Conservation (phyloP, 37 sponge, comb jelly and placozoan genomes). For the Petrosia ficiformis region DNA sequence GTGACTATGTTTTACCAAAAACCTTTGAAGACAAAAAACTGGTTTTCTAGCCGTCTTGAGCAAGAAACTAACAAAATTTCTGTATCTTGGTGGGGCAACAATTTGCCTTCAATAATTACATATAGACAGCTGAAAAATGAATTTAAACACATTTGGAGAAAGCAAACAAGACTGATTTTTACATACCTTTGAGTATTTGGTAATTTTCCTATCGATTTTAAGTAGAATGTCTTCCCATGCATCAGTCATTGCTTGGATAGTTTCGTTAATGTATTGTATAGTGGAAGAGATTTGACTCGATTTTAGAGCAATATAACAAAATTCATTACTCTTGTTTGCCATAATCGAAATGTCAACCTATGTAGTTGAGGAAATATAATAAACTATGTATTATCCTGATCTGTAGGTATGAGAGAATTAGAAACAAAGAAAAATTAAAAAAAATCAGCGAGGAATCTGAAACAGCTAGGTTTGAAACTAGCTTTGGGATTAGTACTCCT, state of each 20-base stretch:
- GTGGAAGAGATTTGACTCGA: constrained; percentile 37
- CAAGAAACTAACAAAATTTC: too few relatives aligned
- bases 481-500: too few relatives aligned
- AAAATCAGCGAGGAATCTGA: too few relatives aligned
- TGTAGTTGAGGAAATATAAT: not conserved
- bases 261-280: constrained; percentile 39
- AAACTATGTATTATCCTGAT: not conserved
- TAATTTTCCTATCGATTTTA: constrained; percentile 64
- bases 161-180: not conserved
- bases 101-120: not conserved
- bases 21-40: too few relatives aligned
- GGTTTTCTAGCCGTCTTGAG: not conserved
- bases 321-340: constrained; percentile 5
- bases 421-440: too few relatives aligned
- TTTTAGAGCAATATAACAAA: constrained; percentile 33
- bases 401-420: too few relatives aligned
- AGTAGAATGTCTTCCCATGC: constrained; percentile 72
- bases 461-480: too few relatives aligned
- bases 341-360: constrained; percentile 34
- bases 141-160: too few relatives aligned
- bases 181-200: constrained; percentile 48
- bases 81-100: not conserved
- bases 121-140: too few relatives aligned
- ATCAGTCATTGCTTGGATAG: constrained; percentile 52
- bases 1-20: too few relatives aligned